Evolutionary conservation across 2,113 vertebrate genomes (phyloP), one percentile per base, ranked within the genome.

Genomic region (Pygoscelis antarcticus): DNA sequence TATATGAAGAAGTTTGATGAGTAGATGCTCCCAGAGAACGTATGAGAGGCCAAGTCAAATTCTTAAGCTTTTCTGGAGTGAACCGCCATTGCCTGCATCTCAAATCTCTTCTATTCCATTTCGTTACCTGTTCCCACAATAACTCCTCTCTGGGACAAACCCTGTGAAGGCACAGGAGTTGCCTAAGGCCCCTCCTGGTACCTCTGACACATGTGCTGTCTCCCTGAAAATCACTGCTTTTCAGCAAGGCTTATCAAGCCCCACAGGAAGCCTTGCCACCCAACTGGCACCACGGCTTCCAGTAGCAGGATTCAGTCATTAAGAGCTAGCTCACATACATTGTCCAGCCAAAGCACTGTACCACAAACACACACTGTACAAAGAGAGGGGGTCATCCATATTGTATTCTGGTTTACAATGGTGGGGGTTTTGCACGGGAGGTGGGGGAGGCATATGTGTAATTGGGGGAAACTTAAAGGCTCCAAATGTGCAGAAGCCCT

Each of bases 191-290:
- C 11, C 58, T 91, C 27, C 83, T 64, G 74, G n/a, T 69, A 71
- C 34, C 32, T 66, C 34, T 72, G 58, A 69, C 27, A 86, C 30
- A 32, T 5, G 15, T 58, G 40, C 76, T 40, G 16, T 46, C 68
- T 74, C 60, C 51, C 60, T 80, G 49, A 88, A 87, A 95, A 90
- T 52, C 62, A 55, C 30, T 17, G 16, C 36, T 82, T 90, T 83
- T 83, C 90, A 92, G 75, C 26, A 69, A 90, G 71, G 52, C 14
- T 82, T 91, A 79, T 14, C 51, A 51, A 88, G 66, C 10, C 30
- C 11, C 62, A 49, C 15, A 83, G 71, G 68, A 96, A 89, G 49
- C 75, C 49, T 30, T 77, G 44, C 36, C 40, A 69, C 7, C 11
- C 36, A 83, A 22, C 25, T 80, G 66, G 44, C 80, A 93, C 54